Base-by-base conservation (phyloP, 2,797 vertebrate species). In the Heteromormyrus szaboi region DNA sequence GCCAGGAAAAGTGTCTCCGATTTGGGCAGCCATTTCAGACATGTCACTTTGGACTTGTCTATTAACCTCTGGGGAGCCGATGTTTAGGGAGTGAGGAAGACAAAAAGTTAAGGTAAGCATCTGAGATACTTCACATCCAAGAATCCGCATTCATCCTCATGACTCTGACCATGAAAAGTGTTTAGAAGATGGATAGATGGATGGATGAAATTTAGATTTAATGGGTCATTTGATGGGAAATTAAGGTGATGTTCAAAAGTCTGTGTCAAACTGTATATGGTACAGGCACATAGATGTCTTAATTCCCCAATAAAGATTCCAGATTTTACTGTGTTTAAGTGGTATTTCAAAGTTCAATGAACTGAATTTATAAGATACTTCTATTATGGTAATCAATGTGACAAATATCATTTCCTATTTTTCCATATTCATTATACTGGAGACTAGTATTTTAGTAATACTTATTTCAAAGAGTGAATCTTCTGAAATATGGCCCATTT, bases 11-110 rank as follows among this genome's bases (percentile, higher is more conserved):
- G 96, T 90, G 96, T 97, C 72, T 97, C 97, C 0, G 97, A 97
- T 92, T 96, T 96, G 0, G 97, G 98, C 14, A 99, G 96, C 98
- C 97, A 98, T 87, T 96, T 96, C n/a, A 98, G 94, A 62, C 96
- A 95, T 0, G 98, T 99, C 87, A 99, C 97, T 94, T 98, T 98
- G 11, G 97, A 97, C 88, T 97, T 97, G 95, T 99, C 98, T 51
- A 98, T 98, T 89, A 98, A 93, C 91, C 97, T 96, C 97, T 98
- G 94, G 81, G 90, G 86, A 53, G 33, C 56, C 91, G 12, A 81
- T 19, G 41, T 65, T 19, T 8, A 90, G 87, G 62, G 41, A 22
- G 4, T 25, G 44, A 29, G 51, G 83, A 54, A 0, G 85, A 53
- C 59, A 62, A 5, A 41, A 37, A 19, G 4, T 86, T 68, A 25